These are phyloP conservation scores for Pelecanoides urinatrix DNA, from an alignment of 2,113 vertebrate genomes.

Conservation along the genomic window DNA sequence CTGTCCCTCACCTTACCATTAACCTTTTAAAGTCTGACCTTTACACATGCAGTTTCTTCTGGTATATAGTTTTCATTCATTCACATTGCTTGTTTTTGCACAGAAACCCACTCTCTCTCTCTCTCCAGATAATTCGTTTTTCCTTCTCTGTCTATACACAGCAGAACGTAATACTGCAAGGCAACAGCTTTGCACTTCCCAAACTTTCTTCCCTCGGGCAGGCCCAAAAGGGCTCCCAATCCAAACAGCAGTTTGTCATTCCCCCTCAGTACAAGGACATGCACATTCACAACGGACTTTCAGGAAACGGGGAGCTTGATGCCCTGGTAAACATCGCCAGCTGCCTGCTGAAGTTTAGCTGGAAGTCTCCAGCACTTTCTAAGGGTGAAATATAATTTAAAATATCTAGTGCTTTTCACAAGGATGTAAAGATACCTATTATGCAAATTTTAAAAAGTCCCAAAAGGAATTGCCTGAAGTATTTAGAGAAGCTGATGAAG, in stretches of 20 bases:
- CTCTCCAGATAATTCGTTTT: not conserved
- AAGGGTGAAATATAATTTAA: not conserved
- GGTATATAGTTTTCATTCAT: not conserved
- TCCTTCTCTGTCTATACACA: not conserved
- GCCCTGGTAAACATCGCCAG: not conserved
- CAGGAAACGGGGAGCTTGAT: not conserved
- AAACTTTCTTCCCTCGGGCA: not conserved
- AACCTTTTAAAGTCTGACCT: not conserved
- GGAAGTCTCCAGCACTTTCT: not conserved
- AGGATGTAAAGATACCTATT: constrained; percentile 1
- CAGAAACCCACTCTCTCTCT: not conserved
- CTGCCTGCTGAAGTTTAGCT: not conserved
- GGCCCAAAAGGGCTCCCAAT: not conserved
- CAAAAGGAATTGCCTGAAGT: constrained; percentile 7
- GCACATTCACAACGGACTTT: accelerated
- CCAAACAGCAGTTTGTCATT: not conserved
- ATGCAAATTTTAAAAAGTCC: constrained; percentile 18
- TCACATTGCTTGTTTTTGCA: not conserved
- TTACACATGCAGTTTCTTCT: accelerated
- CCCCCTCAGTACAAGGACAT: not conserved
- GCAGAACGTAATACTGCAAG: not conserved
- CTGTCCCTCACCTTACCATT: not conserved
- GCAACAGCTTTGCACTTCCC: not conserved
- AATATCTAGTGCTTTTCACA: not conserved
- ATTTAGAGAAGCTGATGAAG: constrained; percentile 10